Evolutionary conservation across 2,797 vertebrate genomes (phyloP), one percentile per base, ranked within the genome.

Genomic region (Eutrigla gurnardus): DNA sequence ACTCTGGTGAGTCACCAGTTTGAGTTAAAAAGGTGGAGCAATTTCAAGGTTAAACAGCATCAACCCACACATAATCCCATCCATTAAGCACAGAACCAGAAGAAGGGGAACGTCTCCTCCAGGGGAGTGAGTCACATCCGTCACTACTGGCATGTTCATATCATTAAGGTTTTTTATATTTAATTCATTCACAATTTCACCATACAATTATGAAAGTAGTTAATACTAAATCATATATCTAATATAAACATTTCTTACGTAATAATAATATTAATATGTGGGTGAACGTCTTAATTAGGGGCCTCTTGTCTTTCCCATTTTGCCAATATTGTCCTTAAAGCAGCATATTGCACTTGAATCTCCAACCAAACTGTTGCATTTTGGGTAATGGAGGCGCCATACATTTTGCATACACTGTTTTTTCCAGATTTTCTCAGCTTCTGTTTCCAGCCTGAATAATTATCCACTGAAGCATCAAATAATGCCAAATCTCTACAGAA

Each of bases 1-100:
- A 43, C 5, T 14, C 37, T 54, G 62, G 33, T 42, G 75, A 71
- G 32, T 62, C 66, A 32, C 54, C 40, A 47, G 18, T 40, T 0
- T 40, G 46, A 70, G 17, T 62, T 50, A 36, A 62, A 58, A 65
- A 58, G 46, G 54, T 13, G 47, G 0, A 49, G 46, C 11, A 33
- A 0, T 54, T 35, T 35, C 36, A 15, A n/a, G 35, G n/a, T 50
- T 6, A n/a, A 36, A 75, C 9, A 12, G n/a, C 15, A 32, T 6
- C 4, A 39, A 4, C 3, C 14, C 32, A 46, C 5, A 6, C n/a
- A 14, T 47, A 12, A 46, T 39, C 49, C 14, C 11, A 35, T 43
- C n/a, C 14, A 13, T 18, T 6, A 17, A 65, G 17, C 25, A 58
- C 17, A 18, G 25, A 58, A 59, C 47, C n/a, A n/a, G n/a, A 42